Conservation (phyloP, 1,140 invertebrate genomes). For the Microvelia longipes region DNA sequence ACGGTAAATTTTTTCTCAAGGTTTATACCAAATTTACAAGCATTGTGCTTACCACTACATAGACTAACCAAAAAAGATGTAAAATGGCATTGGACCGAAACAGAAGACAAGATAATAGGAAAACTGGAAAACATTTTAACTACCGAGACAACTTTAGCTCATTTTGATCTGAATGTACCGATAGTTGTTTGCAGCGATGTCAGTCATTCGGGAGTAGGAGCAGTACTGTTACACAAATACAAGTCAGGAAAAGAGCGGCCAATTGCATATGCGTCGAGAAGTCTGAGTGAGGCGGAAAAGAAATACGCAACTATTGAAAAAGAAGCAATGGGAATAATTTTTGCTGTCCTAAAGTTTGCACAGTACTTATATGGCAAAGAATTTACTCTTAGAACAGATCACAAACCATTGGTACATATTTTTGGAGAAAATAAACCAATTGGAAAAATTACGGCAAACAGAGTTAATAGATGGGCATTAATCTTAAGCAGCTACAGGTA, state of each 20-base stretch:
- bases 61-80: not conserved
- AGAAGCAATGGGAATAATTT: conserved; percentile 29
- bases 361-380: conserved; percentile 33
- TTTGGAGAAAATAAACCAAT: not conserved
- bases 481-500: not conserved
- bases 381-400: conserved; percentile 36
- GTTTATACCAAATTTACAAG: not conserved
- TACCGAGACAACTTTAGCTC: not conserved
- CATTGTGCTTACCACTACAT: not conserved
- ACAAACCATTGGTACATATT: conserved; percentile 28
- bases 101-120: not conserved
- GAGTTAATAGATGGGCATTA: not conserved
- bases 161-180: conserved; percentile 16
- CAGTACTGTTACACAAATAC: conserved; percentile 20
- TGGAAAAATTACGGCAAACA: not conserved
- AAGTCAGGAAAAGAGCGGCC: conserved; percentile 15
- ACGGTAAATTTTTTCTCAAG: not conserved
- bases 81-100: not conserved
- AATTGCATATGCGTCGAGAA: conserved; percentile 28
- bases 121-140: not conserved
- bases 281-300: conserved; percentile 28
- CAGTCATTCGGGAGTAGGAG: conserved; percentile 19
- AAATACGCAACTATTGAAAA: conserved; percentile 31
- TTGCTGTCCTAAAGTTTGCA: conserved; percentile 30
- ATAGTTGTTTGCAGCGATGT: conserved; percentile 30